Evolutionary conservation across 2,797 vertebrate genomes (phyloP).

Genomic region (Catharus ustulatus): DNA sequence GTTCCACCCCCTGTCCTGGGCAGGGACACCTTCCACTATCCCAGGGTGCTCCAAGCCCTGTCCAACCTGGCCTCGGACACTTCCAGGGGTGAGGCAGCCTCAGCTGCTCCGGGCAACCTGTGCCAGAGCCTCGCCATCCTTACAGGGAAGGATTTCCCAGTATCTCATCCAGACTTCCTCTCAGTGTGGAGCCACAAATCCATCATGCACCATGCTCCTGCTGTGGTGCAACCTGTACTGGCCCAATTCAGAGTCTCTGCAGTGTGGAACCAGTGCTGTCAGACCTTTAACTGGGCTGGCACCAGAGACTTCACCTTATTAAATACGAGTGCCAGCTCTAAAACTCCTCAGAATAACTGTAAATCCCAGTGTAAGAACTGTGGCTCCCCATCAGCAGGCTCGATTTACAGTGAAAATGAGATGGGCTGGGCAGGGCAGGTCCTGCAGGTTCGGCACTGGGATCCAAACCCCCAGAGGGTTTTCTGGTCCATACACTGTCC

Average conservation of each 20-base stretch:
- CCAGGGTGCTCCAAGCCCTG: accelerated
- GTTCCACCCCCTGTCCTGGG: not conserved
- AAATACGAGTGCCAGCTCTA: not conserved
- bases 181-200: not conserved
- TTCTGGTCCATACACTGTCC: not conserved
- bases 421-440: not conserved
- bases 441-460: not conserved
- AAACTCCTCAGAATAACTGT: not conserved
- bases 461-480: not conserved
- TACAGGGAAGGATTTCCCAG: not conserved
- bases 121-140: not conserved
- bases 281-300: not conserved
- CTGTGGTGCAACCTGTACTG: accelerated
- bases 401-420: not conserved
- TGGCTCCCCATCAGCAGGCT: not conserved
- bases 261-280: not conserved
- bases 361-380: not conserved
- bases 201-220: not conserved
- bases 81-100: not conserved
- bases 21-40: not conserved
- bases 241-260: not conserved
- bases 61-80: not conserved
- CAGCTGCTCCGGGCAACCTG: accelerated
- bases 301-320: not conserved
- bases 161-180: not conserved